Percentiles rank a stretch among this genome's conserved stretches.
These are phyloP conservation scores for Pituophis catenifer DNA, from an alignment of 2,113 vertebrate species.

Conservation along the genomic window DNA sequence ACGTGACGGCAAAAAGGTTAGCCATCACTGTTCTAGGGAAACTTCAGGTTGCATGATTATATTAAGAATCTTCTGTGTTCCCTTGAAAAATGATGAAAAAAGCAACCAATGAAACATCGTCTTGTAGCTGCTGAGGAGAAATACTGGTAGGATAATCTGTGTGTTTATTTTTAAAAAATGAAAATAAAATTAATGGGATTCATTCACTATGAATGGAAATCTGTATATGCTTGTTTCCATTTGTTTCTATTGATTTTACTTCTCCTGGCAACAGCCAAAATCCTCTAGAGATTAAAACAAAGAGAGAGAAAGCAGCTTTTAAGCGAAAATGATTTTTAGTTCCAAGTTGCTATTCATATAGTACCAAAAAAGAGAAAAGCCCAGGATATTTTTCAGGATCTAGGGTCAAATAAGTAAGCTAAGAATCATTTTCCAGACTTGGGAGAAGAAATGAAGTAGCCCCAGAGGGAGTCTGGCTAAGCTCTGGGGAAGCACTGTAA, in stretches of 20 bases:
- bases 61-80: conserved; percentile 3
- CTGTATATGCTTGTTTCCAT: not conserved
- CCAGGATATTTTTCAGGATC: not conserved
- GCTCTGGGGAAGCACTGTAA: not conserved
- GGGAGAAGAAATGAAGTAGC: not conserved
- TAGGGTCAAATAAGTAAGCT: not conserved
- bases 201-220: not conserved
- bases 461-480: not conserved
- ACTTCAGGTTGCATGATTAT: conserved; percentile 12
- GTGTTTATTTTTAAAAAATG: not conserved
- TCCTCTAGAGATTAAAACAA: not conserved
- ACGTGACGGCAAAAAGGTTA: too few species aligned
- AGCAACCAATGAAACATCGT: not conserved
- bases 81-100: conserved; percentile 8
- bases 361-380: not conserved
- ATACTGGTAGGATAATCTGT: not conserved
- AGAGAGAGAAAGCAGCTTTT: not conserved
- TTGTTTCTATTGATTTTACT: not conserved
- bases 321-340: not conserved
- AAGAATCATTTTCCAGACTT: not conserved
- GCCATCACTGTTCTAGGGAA: not conserved
- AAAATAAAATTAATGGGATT: not conserved
- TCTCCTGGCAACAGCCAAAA: not conserved
- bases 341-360: not conserved
- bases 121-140: not conserved